phyloP scores from a whole-genome alignment of 2,888 invertebrate genomes.

The Poecilobothrus nobilitatus region DNA sequence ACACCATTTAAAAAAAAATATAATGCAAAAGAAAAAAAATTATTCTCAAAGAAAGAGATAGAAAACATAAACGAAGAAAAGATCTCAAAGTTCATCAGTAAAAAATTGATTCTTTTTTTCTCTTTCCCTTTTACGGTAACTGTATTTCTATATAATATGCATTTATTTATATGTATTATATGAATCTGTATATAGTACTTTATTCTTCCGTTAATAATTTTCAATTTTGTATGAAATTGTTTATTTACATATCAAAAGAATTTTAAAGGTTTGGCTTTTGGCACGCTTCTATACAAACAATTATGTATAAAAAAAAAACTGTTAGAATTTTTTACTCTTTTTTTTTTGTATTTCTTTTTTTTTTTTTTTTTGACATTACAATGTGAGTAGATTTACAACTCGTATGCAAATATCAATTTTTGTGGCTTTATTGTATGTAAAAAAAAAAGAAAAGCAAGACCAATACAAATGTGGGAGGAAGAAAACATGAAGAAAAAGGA shows the following conservation, averaged over 20 bases:
- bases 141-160: too few relatives aligned
- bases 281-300: neutral
- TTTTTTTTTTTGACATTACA: neutral
- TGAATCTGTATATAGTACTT: neutral
- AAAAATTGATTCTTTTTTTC: neutral
- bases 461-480: too few relatives aligned
- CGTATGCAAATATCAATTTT: neutral
- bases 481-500: too few relatives aligned
- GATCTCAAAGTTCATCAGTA: neutral
- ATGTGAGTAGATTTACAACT: neutral
- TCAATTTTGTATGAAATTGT: slow-evolving; percentile 3
- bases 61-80: too few relatives aligned
- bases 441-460: too few relatives aligned
- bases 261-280: neutral
- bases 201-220: neutral
- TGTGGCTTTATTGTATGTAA: too few relatives aligned
- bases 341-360: neutral
- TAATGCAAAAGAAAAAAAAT: too few relatives aligned
- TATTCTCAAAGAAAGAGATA: too few relatives aligned
- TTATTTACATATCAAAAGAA: neutral
- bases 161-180: too few relatives aligned
- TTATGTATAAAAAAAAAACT: neutral
- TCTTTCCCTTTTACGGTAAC: too few relatives aligned
- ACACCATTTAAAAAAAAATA: too few relatives aligned
- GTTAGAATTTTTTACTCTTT: neutral